These are phyloP conservation scores for Caenorhabditis briggsae DNA, from an alignment of 1,140 invertebrate species.

Conservation along the genomic window DNA sequence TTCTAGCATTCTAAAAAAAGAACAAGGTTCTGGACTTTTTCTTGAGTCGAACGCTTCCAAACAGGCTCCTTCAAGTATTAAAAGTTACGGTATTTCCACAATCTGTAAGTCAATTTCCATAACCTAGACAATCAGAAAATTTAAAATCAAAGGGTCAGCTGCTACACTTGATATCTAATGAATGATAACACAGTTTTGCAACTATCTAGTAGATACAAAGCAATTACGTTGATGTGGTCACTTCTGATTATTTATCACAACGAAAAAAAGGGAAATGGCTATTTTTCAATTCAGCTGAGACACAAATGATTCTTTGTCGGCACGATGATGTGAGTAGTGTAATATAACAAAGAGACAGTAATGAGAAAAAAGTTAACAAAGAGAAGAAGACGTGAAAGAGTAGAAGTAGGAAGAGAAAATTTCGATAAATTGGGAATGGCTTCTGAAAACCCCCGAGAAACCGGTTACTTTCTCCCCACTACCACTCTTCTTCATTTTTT, in stretches of 20 bases:
- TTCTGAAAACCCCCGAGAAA: conserved; percentile 2
- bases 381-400: not conserved
- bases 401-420: not conserved
- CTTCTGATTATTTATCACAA: not conserved
- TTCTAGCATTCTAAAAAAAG: too few species aligned
- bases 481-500: not conserved
- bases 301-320: conserved; percentile 32
- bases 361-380: conserved; percentile 5
- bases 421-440: conserved; percentile 46
- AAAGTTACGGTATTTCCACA: too few species aligned
- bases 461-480: conserved; percentile 1
- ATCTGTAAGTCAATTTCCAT: not conserved
- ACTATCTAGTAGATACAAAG: not conserved
- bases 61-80: too few species aligned
- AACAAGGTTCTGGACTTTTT: too few species aligned
- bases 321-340: not conserved
- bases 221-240: not conserved
- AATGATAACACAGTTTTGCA: conserved; percentile 30
- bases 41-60: too few species aligned
- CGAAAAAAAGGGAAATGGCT: too few species aligned
- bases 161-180: not conserved
- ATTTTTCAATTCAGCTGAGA: conserved; percentile 6
- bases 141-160: conserved; percentile 16
- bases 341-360: not conserved
- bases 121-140: not conserved